These are phyloP conservation scores for Agapornis roseicollis DNA, from an alignment of 2,113 vertebrate genomes.

Conservation along the genomic window DNA sequence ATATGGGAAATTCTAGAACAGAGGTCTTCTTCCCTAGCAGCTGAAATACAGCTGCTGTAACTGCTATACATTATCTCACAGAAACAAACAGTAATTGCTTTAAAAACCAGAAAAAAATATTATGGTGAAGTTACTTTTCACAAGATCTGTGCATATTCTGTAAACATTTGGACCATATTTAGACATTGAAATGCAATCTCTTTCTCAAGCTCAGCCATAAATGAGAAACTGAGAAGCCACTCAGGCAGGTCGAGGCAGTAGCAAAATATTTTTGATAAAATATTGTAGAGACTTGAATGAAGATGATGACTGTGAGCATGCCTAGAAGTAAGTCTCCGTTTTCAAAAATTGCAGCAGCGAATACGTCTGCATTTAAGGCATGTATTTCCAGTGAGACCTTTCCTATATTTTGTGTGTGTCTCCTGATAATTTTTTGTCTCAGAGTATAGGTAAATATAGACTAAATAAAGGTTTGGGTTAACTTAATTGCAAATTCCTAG, in stretches of 20 bases:
- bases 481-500: background rate
- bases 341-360: background rate
- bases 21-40: background rate
- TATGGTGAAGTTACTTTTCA: background rate
- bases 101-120: background rate
- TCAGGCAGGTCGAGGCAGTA: background rate
- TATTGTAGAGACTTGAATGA: background rate
- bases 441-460: background rate
- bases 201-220: background rate
- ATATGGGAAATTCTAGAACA: background rate
- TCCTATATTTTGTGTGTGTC: background rate
- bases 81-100: background rate
- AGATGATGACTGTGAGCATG: background rate
- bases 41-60: background rate
- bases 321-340: background rate
- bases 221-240: background rate
- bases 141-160: background rate
- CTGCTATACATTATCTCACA: background rate
- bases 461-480: background rate
- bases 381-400: background rate
- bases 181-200: background rate
- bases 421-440: background rate
- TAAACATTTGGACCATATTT: background rate
- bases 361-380: background rate
- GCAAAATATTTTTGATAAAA: background rate